Conservation (phyloP, 2,888 invertebrate genomes). For the Bedellia somnulentella region DNA sequence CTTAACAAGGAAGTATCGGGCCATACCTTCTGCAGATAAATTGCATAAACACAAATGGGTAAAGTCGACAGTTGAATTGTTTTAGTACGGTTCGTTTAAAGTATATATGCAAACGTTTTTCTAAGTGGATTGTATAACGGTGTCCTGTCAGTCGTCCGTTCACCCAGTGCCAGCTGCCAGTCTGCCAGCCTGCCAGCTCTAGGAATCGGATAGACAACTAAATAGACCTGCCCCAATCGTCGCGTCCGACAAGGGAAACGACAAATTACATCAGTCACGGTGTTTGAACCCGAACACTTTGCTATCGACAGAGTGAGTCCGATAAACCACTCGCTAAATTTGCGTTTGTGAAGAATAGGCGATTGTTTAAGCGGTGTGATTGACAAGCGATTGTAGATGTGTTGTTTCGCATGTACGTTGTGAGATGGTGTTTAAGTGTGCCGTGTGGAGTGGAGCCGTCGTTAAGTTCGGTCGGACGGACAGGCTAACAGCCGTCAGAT, state of each 20-base stretch:
- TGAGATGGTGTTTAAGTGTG: constrained; percentile 17
- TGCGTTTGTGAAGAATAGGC: too few species aligned
- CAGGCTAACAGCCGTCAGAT: constrained; percentile 20
- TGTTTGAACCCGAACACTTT: constrained; percentile 41
- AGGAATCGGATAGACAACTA: constrained; percentile 48
- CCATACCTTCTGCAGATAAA: too few species aligned
- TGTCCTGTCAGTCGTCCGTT: constrained; percentile 41
- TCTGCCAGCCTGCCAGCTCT: constrained; percentile 17
- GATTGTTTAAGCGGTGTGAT: too few species aligned
- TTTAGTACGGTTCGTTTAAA: too few species aligned
- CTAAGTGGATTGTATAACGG: constrained; percentile 56
- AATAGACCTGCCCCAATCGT: constrained; percentile 57
- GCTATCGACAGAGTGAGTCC: constrained; percentile 35
- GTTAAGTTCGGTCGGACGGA: constrained; percentile 19
- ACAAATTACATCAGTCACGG: constrained; percentile 53
- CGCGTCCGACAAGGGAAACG: constrained; percentile 51
- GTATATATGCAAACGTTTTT: constrained; percentile 57
- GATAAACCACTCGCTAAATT: too few species aligned
- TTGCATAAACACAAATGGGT: too few species aligned
- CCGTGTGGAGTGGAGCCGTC: constrained; percentile 33
- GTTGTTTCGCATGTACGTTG: constrained; percentile 12
- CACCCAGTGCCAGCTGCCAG: constrained; percentile 53
- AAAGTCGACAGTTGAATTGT: too few species aligned
- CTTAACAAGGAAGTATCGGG: background rate
- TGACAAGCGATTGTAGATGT: too few species aligned